A percentile compares a stretch with the other conserved stretches of the same genome.
Evolutionary conservation across 2,797 vertebrate species (phyloP).

Genomic region (Phylloscopus collybita): DNA sequence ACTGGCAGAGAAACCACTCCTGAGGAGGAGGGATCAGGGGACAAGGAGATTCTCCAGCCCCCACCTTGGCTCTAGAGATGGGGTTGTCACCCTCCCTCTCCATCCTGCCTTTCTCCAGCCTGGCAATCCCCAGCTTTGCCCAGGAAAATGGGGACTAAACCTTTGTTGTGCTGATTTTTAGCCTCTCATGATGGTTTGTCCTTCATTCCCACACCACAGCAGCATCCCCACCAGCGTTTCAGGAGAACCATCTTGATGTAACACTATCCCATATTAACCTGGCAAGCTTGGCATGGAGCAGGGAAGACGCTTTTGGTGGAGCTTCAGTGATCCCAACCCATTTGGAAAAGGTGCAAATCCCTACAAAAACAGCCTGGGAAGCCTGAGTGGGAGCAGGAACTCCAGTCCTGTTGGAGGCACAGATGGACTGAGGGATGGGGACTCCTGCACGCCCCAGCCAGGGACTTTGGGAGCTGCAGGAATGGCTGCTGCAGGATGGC

Average conservation of each 20-base stretch:
- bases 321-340: neutral
- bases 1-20: neutral
- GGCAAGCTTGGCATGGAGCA: accelerated
- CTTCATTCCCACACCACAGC: neutral
- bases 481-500: neutral
- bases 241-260: neutral
- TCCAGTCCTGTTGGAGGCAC: accelerated
- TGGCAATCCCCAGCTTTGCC: neutral
- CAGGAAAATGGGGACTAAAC: neutral
- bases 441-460: neutral
- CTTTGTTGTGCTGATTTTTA: neutral
- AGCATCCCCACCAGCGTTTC: accelerated
- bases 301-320: neutral
- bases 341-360: neutral
- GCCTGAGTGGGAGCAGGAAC: accelerated
- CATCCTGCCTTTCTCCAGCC: neutral
- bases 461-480: neutral
- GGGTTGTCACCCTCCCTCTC: neutral
- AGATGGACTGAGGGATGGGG: neutral
- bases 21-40: neutral
- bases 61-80: neutral
- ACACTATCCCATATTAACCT: neutral
- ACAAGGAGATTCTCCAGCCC: neutral
- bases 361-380: neutral
- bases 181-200: neutral